phyloP scores from a whole-genome alignment of 2,888 invertebrate species.

The Oxycera nigricornis region DNA sequence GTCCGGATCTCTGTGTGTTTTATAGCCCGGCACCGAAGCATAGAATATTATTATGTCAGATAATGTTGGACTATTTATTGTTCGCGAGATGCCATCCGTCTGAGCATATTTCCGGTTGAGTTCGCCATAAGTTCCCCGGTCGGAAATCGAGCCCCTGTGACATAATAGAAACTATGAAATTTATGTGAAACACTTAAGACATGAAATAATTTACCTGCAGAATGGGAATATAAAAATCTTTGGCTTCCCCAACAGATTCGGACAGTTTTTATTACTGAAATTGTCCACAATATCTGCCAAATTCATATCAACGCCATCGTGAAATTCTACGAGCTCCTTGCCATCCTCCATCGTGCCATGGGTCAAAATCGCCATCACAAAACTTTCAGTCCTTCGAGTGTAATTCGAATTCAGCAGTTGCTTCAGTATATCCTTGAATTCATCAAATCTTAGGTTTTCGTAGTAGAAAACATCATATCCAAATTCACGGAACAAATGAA shows the following conservation, averaged over 20 bases:
- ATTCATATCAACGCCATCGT: constrained; percentile 65
- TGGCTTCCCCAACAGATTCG: constrained; percentile 67
- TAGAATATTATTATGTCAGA: constrained; percentile 72
- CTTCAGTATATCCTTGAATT: constrained; percentile 61
- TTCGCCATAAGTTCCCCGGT: constrained; percentile 54
- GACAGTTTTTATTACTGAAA: constrained; percentile 67
- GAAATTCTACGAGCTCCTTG: constrained; percentile 67
- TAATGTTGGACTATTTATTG: constrained; percentile 54
- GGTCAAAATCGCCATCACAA: constrained; percentile 71
- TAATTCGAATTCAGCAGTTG: constrained; percentile 62
- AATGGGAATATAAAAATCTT: constrained; percentile 78
- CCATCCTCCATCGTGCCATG: constrained; percentile 67
- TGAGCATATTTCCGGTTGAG: constrained; percentile 49
- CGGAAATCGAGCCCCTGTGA: constrained; percentile 56
- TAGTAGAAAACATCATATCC: constrained; percentile 63
- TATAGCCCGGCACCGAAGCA: constrained; percentile 66
- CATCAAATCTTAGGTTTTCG: constrained; percentile 54
- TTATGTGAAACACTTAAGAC: neutral
- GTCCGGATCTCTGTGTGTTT: constrained; percentile 66
- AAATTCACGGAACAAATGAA: constrained; percentile 68
- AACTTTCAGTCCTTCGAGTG: constrained; percentile 66
- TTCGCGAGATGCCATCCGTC: constrained; percentile 49
- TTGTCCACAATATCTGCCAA: constrained; percentile 66
- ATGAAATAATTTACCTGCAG: constrained; percentile 63
- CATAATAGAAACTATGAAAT: neutral